Evolutionary conservation across 2,797 vertebrate genomes (phyloP).

Genomic region (Sebastes minor): DNA sequence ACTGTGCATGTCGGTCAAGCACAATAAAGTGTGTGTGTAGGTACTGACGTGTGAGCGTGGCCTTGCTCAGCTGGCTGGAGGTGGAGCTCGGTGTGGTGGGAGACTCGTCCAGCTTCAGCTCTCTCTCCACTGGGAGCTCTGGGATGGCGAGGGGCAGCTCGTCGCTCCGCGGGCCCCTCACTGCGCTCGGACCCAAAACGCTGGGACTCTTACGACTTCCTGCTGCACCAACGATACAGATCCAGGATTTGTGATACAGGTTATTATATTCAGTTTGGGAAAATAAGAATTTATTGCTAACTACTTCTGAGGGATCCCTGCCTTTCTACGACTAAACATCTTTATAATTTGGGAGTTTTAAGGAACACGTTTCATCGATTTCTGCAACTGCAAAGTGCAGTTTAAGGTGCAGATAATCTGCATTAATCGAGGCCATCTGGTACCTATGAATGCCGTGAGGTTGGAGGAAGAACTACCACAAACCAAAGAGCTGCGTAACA

Average conservation of each 20-base stretch:
- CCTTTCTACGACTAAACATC: not conserved
- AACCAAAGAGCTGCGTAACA: no score
- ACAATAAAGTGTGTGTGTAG: not conserved
- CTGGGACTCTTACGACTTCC: conserved; percentile 74
- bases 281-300: not conserved
- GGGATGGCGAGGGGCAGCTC: conserved; percentile 84
- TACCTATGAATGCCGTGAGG: no score
- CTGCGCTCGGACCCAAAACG: conserved; percentile 64
- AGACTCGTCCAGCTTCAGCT: conserved; percentile 86
- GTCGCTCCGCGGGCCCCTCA: conserved; percentile 78
- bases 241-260: not conserved
- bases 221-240: not conserved
- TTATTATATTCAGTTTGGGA: not conserved
- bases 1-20: not conserved
- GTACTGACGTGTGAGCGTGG: conserved; percentile 80
- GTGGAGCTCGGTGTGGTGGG: conserved; percentile 77
- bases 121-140: conserved; percentile 87
- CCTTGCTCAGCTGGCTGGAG: conserved; percentile 74
- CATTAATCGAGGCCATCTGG: no score
- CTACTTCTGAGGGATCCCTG: not conserved
- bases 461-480: no score
- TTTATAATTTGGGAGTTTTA: not conserved
- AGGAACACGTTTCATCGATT: no score
- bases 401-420: no score
- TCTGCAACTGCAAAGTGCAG: no score